Evolutionary conservation across 2,113 vertebrate species (phyloP).

Genomic region (Parus major): DNA sequence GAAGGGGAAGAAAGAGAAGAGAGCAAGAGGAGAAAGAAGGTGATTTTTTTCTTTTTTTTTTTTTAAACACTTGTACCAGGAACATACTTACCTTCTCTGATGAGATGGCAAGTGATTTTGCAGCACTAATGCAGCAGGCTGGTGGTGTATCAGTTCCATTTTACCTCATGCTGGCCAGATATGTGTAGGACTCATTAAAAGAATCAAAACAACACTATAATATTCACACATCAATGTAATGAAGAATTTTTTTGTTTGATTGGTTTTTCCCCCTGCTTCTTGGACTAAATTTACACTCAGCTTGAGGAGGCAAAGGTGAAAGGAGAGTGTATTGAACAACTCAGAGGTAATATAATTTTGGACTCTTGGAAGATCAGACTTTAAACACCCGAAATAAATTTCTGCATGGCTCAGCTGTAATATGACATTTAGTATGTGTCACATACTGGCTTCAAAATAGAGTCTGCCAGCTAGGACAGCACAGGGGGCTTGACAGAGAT

Average conservation of each 20-base stretch:
- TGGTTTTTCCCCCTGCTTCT: rapidly evolving
- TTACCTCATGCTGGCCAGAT: not conserved
- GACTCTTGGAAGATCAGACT: not conserved
- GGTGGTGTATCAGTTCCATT: not conserved
- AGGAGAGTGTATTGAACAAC: not conserved
- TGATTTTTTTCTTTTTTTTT: not conserved
- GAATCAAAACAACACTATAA: not conserved
- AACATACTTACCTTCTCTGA: not conserved
- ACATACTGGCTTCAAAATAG: not conserved
- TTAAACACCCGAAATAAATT: not conserved
- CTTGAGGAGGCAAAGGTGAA: not conserved
- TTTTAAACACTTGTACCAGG: not conserved
- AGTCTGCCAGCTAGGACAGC: not conserved
- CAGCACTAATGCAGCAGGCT: not conserved
- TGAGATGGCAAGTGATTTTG: not conserved
- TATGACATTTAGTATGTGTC: not conserved
- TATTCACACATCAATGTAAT: not conserved
- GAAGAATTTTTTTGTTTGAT: not conserved
- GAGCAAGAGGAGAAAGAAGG: not conserved
- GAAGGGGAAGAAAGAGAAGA: not conserved
- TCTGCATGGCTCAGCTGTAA: not conserved
- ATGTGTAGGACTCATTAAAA: not conserved
- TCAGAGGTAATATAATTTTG: not conserved
- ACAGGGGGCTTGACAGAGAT: slow-evolving; percentile 19
- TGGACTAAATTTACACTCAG: not conserved